Base-by-base conservation (phyloP, 1,140 invertebrate genomes). In the Bradysia coprophila region DNA sequence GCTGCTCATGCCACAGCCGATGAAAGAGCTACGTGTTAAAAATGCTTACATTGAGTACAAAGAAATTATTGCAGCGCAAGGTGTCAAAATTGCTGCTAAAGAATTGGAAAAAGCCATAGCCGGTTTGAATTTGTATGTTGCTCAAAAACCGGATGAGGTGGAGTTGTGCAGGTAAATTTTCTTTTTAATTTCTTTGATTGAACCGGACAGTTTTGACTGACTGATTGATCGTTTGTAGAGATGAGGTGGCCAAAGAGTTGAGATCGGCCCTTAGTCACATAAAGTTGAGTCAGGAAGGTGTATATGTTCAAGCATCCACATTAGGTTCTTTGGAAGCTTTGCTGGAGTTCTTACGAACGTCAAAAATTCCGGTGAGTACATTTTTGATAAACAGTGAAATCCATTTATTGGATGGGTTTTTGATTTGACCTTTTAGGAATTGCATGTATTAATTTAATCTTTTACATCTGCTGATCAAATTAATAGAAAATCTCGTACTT, bases 301-400 rank as follows among this genome's bases (percentile, higher is more conserved):
- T 98, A 19, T 98, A 92, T 64, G 96, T 99, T 1, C 95, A 98
- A 62, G 95, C 96, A 1, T 97, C 93, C 1, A 99, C 96, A 38
- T 69, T 99, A 2, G 96, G 96, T 1, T 98, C 95, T 2, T 66
- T 99, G 1, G 96, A 99, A 64, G 95, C 96, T 6, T 65, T 99
- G 15, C 69, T 99, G 2, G 91, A 98, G 54, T 99, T 98, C 65
- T 72, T 99, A 13, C 77, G 77, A 50, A 79, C 79, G 38, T 94
- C 91, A 43, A 92, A 95, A 68, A 98, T 99, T 65, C 94, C 96
- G 49, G 84, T 88, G 54, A 79, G 78, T 76, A 19, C 8, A n/a
- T n/a, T n/a, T n/a, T n/a, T n/a, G n/a, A n/a, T n/a, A n/a, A n/a
- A n/a, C n/a, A n/a, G n/a, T n/a, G n/a, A n/a, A n/a, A n/a, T n/a